Conservation (phyloP, 2,797 vertebrate genomes). For the Dendrocincla tyrannina region DNA sequence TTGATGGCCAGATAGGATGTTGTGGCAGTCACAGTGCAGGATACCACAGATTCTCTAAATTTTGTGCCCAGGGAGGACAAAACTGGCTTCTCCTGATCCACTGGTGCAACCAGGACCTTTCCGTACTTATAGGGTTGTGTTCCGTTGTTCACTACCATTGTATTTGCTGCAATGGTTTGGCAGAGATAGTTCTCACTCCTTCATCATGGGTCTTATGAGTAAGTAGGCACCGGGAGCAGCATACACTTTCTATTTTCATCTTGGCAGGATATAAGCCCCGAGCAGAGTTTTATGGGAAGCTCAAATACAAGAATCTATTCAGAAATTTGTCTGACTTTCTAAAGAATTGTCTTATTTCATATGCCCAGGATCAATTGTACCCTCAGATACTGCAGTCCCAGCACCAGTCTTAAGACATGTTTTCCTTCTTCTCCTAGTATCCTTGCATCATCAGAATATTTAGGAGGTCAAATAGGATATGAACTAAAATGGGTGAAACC, state of each 20-base stretch:
- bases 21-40: accelerated
- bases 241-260: neutral
- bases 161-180: neutral
- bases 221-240: neutral
- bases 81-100: neutral
- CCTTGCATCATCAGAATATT: neutral
- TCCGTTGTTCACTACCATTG: neutral
- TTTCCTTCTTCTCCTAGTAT: neutral
- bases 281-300: conserved; percentile 1
- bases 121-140: neutral
- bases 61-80: neutral
- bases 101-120: neutral
- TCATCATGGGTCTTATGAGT: neutral
- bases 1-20: neutral
- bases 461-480: neutral
- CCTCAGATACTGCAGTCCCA: neutral
- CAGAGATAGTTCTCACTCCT: neutral
- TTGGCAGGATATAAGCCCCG: neutral
- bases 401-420: neutral
- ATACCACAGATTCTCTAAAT: neutral
- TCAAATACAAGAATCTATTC: neutral
- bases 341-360: neutral
- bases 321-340: neutral
- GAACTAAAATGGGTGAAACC: neutral
- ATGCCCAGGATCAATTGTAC: neutral